Evolutionary conservation across 2,113 vertebrate species (phyloP).

Genomic region (Pyrgilauda ruficollis): DNA sequence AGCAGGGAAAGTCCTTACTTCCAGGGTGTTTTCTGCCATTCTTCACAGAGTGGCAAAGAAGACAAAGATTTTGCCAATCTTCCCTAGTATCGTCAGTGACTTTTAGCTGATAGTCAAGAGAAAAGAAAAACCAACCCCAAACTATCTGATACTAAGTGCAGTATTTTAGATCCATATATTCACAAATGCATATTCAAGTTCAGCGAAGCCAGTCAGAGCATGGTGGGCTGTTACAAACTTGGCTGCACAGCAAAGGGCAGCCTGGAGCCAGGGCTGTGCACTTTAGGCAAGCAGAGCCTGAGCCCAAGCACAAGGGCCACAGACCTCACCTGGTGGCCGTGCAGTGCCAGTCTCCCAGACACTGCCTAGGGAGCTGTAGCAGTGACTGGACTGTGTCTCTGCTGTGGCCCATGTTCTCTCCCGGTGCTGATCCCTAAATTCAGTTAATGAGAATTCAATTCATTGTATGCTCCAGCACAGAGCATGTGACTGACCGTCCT

Average conservation of each 20-base stretch:
- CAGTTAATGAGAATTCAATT: neutral
- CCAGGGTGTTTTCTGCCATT: neutral
- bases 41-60: neutral
- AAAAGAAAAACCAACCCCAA: neutral
- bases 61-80: neutral
- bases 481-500: neutral
- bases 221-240: neutral
- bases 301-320: neutral
- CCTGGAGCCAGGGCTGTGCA: neutral
- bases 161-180: neutral
- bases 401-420: neutral
- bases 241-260: neutral
- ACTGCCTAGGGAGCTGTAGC: neutral
- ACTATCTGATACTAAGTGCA: neutral
- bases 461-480: neutral
- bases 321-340: neutral
- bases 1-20: neutral
- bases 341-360: neutral
- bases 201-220: fast-evolving
- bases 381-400: neutral
- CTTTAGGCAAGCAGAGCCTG: neutral
- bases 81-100: neutral
- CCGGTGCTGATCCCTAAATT: neutral
- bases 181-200: neutral
- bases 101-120: neutral